Conservation (phyloP, 1,140 invertebrate species). For the Pemphigus obesinymphae region DNA sequence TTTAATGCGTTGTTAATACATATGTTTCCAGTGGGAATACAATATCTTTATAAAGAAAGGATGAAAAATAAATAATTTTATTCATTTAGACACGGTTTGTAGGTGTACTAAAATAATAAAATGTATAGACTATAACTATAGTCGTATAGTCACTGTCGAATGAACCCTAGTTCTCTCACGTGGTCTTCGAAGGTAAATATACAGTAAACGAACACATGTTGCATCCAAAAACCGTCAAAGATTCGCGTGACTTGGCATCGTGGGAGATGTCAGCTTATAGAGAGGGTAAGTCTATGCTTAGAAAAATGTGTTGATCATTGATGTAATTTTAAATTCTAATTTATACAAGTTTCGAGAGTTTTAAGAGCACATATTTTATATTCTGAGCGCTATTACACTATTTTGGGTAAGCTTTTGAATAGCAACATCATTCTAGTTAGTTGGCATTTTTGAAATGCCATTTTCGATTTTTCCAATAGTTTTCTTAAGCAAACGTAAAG, state of each 20-base stretch:
- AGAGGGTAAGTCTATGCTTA: not conserved
- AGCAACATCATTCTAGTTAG: too few relatives aligned
- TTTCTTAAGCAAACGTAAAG: too few relatives aligned
- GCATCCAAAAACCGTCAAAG: conserved; percentile 25
- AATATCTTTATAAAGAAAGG: not conserved
- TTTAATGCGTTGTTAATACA: not conserved
- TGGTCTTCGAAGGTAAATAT: conserved; percentile 14
- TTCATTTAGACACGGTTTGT: conserved; percentile 24
- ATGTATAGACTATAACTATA: not conserved
- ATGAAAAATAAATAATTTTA: not conserved
- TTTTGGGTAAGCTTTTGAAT: too few relatives aligned
- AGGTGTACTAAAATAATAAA: not conserved
- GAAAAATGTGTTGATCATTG: not conserved
- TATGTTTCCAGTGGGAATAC: not conserved
- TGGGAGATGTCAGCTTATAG: conserved; percentile 11
- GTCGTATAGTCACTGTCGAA: conserved; percentile 9
- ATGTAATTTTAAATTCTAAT: not conserved
- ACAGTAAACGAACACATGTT: conserved; percentile 23
- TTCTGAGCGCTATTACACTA: too few relatives aligned
- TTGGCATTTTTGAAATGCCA: too few relatives aligned
- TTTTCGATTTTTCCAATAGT: too few relatives aligned
- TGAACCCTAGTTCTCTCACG: not conserved
- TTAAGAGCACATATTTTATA: too few relatives aligned
- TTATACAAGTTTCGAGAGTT: too few relatives aligned
- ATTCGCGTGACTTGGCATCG: conserved; percentile 38